phyloP scores from a whole-genome alignment of 2,888 invertebrate genomes.

The Pristionchus entomophagus region DNA sequence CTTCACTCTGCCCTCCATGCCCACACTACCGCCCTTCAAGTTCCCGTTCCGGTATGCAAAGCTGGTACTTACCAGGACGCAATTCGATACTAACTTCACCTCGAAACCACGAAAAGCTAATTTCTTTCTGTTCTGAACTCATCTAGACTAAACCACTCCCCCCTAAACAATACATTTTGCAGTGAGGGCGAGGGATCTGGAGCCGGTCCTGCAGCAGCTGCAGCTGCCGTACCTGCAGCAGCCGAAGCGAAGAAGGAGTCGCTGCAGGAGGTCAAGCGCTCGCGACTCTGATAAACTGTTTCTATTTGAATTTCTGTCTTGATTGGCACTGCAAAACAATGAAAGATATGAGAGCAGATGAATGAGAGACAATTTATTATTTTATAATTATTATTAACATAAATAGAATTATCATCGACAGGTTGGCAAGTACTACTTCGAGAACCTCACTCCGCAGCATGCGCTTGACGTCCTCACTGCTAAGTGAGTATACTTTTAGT shows the following conservation, averaged over 20 bases:
- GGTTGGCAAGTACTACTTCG: slow-evolving; percentile 28
- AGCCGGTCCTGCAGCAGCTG: background rate
- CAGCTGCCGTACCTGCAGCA: background rate
- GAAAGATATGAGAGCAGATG: background rate
- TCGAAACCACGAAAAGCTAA: too few species aligned
- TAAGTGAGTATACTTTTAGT: background rate
- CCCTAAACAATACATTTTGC: background rate
- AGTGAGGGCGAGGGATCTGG: slow-evolving; percentile 43
- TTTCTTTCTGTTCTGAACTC: too few species aligned
- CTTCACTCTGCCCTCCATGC: slow-evolving; percentile 4
- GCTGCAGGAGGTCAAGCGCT: slow-evolving; percentile 4
- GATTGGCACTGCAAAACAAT: background rate
- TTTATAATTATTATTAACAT: background rate
- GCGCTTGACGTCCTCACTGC: slow-evolving; percentile 31
- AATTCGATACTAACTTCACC: too few species aligned
- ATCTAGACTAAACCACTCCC: too few species aligned
- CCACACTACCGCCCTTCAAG: slow-evolving; percentile 18
- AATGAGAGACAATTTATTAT: too few species aligned
- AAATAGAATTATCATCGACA: background rate
- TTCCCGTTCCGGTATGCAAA: background rate
- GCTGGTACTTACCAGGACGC: too few species aligned
- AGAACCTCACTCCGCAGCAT: slow-evolving; percentile 39
- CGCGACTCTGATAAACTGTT: slow-evolving; percentile 5
- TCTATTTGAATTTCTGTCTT: background rate
- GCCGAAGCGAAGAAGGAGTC: background rate